These are phyloP conservation scores for Aethina tumida DNA, from an alignment of 1,140 invertebrate genomes.

Conservation along the genomic window DNA sequence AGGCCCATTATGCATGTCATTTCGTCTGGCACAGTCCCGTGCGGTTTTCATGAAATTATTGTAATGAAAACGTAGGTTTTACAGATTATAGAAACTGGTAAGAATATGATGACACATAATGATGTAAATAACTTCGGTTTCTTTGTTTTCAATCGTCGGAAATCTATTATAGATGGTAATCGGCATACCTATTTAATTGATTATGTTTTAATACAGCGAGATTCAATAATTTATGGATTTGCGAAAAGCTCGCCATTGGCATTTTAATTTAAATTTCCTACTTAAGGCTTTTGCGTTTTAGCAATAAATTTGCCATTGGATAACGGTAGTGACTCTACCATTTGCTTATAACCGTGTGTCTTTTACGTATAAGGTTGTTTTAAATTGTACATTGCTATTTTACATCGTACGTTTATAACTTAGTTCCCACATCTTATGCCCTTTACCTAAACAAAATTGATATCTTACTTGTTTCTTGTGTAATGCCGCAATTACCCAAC, in stretches of 20 bases:
- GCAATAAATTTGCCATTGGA: slow-evolving; percentile 8
- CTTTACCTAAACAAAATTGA: too few relatives aligned
- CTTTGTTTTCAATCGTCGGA: too few relatives aligned
- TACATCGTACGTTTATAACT: slow-evolving; percentile 7
- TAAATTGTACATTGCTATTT: slow-evolving; percentile 8
- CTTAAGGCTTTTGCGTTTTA: slow-evolving; percentile 6
- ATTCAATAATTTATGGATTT: slow-evolving; percentile 4
- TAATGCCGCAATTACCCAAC: too few relatives aligned
- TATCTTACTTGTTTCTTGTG: too few relatives aligned
- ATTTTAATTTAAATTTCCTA: slow-evolving; percentile 8
- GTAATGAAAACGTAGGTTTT: too few relatives aligned
- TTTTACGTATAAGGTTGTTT: slow-evolving; percentile 10
- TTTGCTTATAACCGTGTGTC: slow-evolving; percentile 10
- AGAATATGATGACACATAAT: too few relatives aligned
- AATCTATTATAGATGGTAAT: not conserved
- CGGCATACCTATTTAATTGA: slow-evolving; percentile 4
- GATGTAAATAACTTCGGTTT: too few relatives aligned
- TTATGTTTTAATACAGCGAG: not conserved
- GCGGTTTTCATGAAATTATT: too few relatives aligned
- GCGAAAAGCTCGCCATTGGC: slow-evolving; percentile 2
- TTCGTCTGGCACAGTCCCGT: too few relatives aligned
- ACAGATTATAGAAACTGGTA: too few relatives aligned
- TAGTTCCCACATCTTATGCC: too few relatives aligned
- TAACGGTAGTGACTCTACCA: slow-evolving; percentile 10
- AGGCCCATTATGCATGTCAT: too few relatives aligned